phyloP scores from a whole-genome alignment of 2,113 vertebrate genomes.

The Protomyctophum bolini region DNA sequence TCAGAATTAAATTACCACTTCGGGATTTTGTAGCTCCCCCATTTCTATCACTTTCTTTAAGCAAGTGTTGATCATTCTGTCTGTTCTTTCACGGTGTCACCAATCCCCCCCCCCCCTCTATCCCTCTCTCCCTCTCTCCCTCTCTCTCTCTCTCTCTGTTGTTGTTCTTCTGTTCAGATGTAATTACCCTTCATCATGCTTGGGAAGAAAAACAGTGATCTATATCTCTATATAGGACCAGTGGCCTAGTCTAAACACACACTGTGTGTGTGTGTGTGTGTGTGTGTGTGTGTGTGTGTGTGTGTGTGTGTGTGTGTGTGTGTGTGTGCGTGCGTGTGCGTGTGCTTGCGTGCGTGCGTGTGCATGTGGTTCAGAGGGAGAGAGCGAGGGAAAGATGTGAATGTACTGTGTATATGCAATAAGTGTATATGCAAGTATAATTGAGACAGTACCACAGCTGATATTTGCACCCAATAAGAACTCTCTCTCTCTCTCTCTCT shows the following conservation, averaged over 20 bases:
- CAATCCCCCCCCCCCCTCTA: not conserved
- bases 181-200: slow-evolving; percentile 65
- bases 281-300: not conserved
- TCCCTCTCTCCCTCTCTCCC: not conserved
- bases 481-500: no score
- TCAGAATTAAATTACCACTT: no score
- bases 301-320: not conserved
- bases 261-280: slow-evolving; percentile 8
- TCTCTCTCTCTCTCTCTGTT: not conserved
- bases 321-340: not conserved
- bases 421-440: not conserved
- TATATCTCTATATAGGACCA: slow-evolving; percentile 66
- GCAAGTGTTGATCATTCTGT: not conserved
- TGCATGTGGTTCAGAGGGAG: not conserved
- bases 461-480: no score
- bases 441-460: no score
- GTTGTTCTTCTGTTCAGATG: slow-evolving; percentile 49
- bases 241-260: slow-evolving; percentile 64
- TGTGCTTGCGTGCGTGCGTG: not conserved
- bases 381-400: not conserved
- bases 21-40: not conserved
- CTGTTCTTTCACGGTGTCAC: slow-evolving; percentile 5
- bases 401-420: no score
- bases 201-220: slow-evolving; percentile 66
- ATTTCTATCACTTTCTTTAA: not conserved